These are phyloP conservation scores for Cossypha niveicapilla DNA, from an alignment of 2,797 vertebrate species.

Conservation along the genomic window DNA sequence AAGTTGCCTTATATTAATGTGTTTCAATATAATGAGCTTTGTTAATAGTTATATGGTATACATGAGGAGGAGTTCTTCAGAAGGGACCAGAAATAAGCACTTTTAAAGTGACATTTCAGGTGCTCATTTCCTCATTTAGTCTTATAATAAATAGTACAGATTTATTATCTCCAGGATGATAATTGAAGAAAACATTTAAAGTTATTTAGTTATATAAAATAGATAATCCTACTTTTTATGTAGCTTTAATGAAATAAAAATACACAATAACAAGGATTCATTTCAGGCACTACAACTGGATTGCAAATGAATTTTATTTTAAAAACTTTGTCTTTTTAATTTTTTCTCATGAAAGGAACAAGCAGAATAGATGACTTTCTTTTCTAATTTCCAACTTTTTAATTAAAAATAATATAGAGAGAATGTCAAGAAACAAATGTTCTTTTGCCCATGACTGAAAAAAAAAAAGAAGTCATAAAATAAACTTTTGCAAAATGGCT, in stretches of 20 bases:
- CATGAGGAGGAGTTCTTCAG: not conserved
- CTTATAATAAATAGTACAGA: not conserved
- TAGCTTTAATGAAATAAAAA: not conserved
- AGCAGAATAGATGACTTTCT: not conserved
- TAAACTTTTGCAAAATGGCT: not conserved
- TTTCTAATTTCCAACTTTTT: not conserved
- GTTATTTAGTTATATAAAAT: not conserved
- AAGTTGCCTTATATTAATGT: not conserved
- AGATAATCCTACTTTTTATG: not conserved
- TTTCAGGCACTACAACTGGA: not conserved
- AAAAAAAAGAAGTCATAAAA: not conserved
- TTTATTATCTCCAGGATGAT: not conserved
- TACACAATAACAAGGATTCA: not conserved
- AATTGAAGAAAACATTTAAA: not conserved
- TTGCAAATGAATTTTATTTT: not conserved
- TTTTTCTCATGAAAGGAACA: not conserved
- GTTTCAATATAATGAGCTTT: not conserved
- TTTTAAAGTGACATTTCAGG: not conserved
- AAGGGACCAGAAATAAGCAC: not conserved
- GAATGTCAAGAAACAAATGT: not conserved
- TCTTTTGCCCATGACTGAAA: not conserved
- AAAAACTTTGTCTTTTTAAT: not conserved
- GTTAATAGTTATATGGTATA: not conserved
- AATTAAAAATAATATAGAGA: not conserved
- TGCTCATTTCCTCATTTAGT: not conserved